Conservation (phyloP, 2,797 vertebrate genomes). For the Carduelis carduelis region DNA sequence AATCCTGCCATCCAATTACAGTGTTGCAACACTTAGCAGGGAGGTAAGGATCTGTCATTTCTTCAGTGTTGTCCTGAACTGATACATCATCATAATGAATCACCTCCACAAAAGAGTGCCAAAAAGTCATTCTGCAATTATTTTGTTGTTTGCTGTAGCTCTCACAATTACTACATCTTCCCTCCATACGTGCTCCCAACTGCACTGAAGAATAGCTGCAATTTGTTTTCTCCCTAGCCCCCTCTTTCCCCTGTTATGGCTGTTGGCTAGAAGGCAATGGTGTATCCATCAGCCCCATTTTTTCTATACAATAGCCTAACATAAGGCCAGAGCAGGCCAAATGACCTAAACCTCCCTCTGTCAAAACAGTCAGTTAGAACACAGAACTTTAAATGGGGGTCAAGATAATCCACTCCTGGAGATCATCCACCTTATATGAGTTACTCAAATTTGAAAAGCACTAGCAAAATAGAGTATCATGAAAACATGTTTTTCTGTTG, state of each 20-base stretch:
- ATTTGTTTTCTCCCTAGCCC: background rate
- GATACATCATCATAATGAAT: background rate
- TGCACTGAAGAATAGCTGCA: background rate
- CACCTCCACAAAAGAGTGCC: background rate
- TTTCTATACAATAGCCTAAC: background rate
- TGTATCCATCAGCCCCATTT: background rate
- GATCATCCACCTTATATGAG: background rate
- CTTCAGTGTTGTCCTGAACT: background rate
- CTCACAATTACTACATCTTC: background rate
- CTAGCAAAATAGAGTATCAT: background rate
- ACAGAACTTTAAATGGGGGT: background rate
- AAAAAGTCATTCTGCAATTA: slow-evolving; percentile 6
- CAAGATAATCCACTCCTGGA: background rate
- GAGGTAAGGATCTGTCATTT: background rate
- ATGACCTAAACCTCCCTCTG: background rate
- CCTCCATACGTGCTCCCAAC: background rate
- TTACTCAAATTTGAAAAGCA: background rate
- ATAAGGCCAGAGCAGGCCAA: background rate
- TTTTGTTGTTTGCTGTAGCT: background rate
- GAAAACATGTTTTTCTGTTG: background rate
- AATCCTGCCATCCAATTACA: background rate
- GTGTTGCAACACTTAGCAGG: background rate
- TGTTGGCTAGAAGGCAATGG: background rate
- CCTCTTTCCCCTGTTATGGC: background rate
- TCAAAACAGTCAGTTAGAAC: background rate